Conservation (phyloP, 1,140 invertebrate species). For the Pygmarrhopalites habei region DNA sequence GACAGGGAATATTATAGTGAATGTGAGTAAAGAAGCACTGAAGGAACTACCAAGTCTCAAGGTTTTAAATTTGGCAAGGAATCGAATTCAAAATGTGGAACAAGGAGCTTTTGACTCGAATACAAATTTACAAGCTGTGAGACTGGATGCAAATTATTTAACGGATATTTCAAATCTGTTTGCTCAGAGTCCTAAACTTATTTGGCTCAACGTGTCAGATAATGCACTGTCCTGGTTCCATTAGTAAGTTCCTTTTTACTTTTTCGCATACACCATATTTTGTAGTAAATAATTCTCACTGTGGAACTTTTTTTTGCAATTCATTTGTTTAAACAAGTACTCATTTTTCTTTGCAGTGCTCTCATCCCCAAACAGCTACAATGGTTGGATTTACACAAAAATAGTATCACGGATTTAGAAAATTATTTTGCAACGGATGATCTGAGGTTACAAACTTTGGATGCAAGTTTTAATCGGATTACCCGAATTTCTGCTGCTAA, state of each 20-base stretch:
- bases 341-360: too few relatives aligned
- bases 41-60: conserved; percentile 70
- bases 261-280: too few relatives aligned
- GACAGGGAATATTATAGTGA: conserved; percentile 79
- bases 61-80: conserved; percentile 80
- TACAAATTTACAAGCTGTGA: conserved; percentile 70
- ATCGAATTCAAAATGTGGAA: conserved; percentile 70
- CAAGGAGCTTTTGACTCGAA: conserved; percentile 73
- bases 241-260: too few relatives aligned
- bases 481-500: conserved; percentile 57
- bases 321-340: too few relatives aligned
- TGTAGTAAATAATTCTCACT: too few relatives aligned
- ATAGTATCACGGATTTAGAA: conserved; percentile 71
- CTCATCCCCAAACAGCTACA: conserved; percentile 71
- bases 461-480: conserved; percentile 75
- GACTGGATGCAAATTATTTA: conserved; percentile 63
- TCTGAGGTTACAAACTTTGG: conserved; percentile 64
- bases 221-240: conserved; percentile 86
- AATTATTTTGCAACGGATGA: conserved; percentile 58
- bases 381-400: conserved; percentile 84
- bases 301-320: too few relatives aligned
- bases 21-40: conserved; percentile 72
- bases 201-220: conserved; percentile 86
- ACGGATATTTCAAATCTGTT: conserved; percentile 78
- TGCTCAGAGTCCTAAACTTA: conserved; percentile 60